Conservation (phyloP, 2,797 vertebrate species). For the Graptemys geographica region DNA sequence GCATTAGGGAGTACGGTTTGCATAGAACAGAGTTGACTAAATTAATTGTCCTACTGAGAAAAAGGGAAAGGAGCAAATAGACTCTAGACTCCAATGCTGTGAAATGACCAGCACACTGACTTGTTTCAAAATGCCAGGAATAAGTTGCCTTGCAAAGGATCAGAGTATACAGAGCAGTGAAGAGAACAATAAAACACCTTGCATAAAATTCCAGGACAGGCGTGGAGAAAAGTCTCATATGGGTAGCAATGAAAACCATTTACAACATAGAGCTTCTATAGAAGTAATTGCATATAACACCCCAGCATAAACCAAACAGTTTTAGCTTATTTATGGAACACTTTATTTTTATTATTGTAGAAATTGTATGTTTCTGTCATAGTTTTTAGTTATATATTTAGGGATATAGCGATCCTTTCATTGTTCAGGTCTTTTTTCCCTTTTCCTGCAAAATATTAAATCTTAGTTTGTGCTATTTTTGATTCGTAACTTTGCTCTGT, state of each 20-base stretch:
- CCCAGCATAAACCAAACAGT: fast-evolving
- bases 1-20: not conserved
- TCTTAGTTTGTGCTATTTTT: not conserved
- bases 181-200: constrained; percentile 57
- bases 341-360: not conserved
- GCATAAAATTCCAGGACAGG: not conserved
- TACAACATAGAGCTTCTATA: not conserved
- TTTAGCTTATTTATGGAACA: fast-evolving
- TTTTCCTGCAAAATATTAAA: not conserved
- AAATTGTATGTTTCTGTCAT: fast-evolving
- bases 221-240: not conserved
- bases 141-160: not conserved
- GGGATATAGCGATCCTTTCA: fast-evolving
- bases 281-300: not conserved
- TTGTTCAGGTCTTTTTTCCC: not conserved
- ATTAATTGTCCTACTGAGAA: not conserved
- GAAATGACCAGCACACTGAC: not conserved
- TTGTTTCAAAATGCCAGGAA: not conserved
- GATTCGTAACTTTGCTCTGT: not conserved
- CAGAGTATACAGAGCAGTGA: not conserved
- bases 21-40: not conserved
- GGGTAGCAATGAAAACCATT: constrained; percentile 41
- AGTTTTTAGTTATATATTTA: constrained; percentile 4
- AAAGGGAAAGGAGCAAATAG: not conserved
- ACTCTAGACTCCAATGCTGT: not conserved